Percentiles rank a stretch among this genome's conserved stretches.
Conservation (phyloP, 2,797 vertebrate species). For the Chelon auratus region DNA sequence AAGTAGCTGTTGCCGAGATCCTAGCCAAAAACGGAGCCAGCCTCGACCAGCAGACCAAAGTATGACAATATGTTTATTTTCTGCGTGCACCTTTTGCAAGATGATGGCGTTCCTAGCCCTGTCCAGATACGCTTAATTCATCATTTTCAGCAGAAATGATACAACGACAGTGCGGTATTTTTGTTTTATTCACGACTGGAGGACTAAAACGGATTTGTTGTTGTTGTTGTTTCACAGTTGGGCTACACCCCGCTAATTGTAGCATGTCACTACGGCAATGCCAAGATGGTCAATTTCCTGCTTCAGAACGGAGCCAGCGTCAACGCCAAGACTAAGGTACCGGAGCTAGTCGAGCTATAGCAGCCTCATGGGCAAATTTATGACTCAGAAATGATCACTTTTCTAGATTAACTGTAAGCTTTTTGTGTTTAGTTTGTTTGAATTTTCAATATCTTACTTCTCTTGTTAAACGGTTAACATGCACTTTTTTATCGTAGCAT, state of each 20-base stretch:
- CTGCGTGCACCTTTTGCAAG: not conserved
- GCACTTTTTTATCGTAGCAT: no score
- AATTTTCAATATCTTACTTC: no score
- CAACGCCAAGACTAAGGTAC: conserved; percentile 97
- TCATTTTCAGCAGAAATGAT: not conserved
- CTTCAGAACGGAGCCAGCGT: conserved; percentile 92
- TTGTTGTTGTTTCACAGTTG: conserved; percentile 82
- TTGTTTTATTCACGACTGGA: not conserved
- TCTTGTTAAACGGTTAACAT: no score
- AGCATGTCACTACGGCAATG: conserved; percentile 97
- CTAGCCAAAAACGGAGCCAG: conserved; percentile 88
- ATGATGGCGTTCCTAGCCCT: accelerated
- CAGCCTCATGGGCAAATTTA: not conserved
- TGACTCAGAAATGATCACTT: not conserved
- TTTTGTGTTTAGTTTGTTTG: not conserved
- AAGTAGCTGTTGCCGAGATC: conserved; percentile 91
- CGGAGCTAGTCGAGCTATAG: not conserved
- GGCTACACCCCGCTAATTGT: conserved; percentile 98
- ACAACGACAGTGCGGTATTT: not conserved
- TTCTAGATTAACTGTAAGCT: not conserved
- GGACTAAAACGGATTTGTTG: not conserved
- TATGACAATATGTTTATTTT: conserved; percentile 58
- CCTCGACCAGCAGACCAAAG: conserved; percentile 97
- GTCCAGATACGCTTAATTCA: not conserved
- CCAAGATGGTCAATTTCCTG: conserved; percentile 98